Conservation (phyloP, 2,113 vertebrate species). For the Bothrops jararaca region DNA sequence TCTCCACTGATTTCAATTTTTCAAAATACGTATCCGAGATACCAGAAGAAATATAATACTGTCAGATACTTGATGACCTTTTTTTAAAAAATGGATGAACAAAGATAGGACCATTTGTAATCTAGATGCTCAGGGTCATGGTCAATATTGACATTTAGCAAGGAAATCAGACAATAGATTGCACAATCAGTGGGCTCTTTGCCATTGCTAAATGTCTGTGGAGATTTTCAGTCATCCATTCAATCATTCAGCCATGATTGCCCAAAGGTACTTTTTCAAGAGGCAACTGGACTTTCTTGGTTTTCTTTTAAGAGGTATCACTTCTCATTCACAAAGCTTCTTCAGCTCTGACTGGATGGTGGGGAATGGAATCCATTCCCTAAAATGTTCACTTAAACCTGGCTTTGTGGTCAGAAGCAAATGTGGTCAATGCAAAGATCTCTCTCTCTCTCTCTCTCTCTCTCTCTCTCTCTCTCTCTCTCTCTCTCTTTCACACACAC, state of each 20-base stretch:
- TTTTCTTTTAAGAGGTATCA: too few species aligned
- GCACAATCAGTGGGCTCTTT: background rate
- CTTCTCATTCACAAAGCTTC: too few species aligned
- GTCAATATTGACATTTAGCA: background rate
- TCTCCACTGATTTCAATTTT: background rate
- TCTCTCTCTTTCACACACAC: too few species aligned
- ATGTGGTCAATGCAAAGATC: background rate
- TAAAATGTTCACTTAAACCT: background rate
- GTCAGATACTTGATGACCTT: background rate
- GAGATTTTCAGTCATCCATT: too few species aligned
- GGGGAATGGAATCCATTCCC: too few species aligned
- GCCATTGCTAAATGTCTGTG: background rate
- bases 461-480: too few species aligned
- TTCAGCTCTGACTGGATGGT: too few species aligned
- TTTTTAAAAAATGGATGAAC: background rate
- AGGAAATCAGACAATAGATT: background rate
- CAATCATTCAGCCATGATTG: too few species aligned
- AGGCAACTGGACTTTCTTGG: too few species aligned
- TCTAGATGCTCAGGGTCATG: background rate
- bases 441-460: too few species aligned
- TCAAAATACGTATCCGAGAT: background rate
- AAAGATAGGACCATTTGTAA: background rate
- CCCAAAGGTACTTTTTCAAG: too few species aligned
- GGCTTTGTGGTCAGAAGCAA: background rate
- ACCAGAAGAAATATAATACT: background rate